phyloP scores from a whole-genome alignment of 1,140 invertebrate genomes.

The Drosophila kikkawai region DNA sequence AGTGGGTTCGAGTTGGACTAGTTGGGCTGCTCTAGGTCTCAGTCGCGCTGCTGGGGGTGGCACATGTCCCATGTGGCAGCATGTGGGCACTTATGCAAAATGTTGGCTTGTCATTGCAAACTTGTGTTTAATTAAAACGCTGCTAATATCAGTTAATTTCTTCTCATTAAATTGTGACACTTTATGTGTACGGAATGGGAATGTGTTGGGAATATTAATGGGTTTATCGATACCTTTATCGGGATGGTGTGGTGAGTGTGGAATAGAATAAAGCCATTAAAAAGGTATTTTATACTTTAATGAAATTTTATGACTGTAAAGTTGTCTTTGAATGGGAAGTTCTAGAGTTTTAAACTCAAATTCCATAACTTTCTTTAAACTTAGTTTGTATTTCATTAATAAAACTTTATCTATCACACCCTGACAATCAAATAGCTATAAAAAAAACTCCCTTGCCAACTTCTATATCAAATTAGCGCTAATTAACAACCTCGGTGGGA shows the following conservation, averaged over 20 bases:
- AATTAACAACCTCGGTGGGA: constrained; percentile 59
- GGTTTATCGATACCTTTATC: constrained; percentile 48
- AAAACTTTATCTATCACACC: neutral
- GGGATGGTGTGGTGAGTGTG: constrained; percentile 50
- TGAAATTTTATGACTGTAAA: constrained; percentile 11
- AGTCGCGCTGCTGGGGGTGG: constrained; percentile 24
- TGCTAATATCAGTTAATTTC: constrained; percentile 79
- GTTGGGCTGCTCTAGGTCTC: constrained; percentile 16
- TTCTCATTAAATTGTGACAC: constrained; percentile 68
- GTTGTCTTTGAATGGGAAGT: constrained; percentile 7
- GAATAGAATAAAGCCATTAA: constrained; percentile 9
- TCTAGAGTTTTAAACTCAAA: neutral
- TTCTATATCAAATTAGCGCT: constrained; percentile 76
- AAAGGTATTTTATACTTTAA: constrained; percentile 13
- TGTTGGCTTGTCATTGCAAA: constrained; percentile 62
- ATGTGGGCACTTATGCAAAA: constrained; percentile 79
- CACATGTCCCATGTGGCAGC: constrained; percentile 64
- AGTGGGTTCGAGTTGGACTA: constrained; percentile 19
- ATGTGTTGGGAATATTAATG: constrained; percentile 45
- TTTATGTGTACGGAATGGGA: constrained; percentile 9
- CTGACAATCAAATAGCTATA: constrained; percentile 54
- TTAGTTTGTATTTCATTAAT: neutral
- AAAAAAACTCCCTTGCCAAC: constrained; percentile 27
- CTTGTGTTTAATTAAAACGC: constrained; percentile 74
- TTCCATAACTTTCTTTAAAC: neutral